Base-by-base conservation (phyloP, 1,140 invertebrate species). In the Colletes gigas region DNA sequence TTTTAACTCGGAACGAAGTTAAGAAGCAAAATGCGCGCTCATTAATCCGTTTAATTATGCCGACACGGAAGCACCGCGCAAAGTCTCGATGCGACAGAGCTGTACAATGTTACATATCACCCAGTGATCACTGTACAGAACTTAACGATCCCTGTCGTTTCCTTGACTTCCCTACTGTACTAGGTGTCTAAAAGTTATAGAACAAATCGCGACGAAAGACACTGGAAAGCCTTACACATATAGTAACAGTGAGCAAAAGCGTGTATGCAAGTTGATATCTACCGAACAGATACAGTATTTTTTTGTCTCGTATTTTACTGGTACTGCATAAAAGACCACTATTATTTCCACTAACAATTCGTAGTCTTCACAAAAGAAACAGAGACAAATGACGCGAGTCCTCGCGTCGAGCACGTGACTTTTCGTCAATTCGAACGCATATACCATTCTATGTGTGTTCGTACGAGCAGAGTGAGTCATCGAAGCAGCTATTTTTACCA, bases 21-120 rank as follows among this genome's bases (percentile, higher is more conserved):
- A 19, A 57, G 47, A 76, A 44, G 62, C 30, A 55, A 75, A 76
- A 57, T 54, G 57, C 60, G 52, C 83, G 81, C 81, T 84, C 75
- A 39, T 84, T 84, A 84, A 83, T 80, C 60, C 70, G 69, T 84
- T 84, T 84, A 84, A 84, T 84, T 83, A 68, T 75, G 50, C 71
- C 21, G 68, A 80, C 82, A 57, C 83, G 83, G 83, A 84, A 84
- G 83, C 63, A 50, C 12, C 60, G 60, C 17, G 70, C 59, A 44
- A 75, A 75, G 14, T 67, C 30, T n/a, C 81, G 81, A 79, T 68
- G 72, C 59, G 83, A 73, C 83, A 52, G 44, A 76, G 63, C 52
- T 44, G 57, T 50, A 14, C 14, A 17, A 54, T 60, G 52, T 50
- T 30, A 78, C 54, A 76, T 83, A 75, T 79, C 82, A 47, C 52